Evolutionary conservation across 37 sponge, comb jelly and placozoan species (phyloP).

Genomic region (Eunapius fragilis): DNA sequence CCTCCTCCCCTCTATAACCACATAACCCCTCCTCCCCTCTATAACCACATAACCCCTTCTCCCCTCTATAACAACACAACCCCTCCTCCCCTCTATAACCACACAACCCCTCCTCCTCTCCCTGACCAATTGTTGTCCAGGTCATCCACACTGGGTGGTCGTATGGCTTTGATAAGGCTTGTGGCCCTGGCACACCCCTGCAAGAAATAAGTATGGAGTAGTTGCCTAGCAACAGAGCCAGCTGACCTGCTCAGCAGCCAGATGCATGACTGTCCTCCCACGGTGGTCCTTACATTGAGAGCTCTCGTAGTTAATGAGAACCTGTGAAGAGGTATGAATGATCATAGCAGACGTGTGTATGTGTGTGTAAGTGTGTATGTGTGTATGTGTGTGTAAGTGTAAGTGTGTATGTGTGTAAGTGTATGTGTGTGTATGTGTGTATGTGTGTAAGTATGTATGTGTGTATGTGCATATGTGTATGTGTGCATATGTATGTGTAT

Average conservation of each 20-base stretch:
- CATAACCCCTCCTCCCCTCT: neutral
- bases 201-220: neutral
- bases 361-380: neutral
- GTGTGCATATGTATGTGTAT: neutral
- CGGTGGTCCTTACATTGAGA: conserved; percentile 50
- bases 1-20: neutral
- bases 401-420: neutral
- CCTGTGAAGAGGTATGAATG: conserved; percentile 6
- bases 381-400: conserved; percentile 10
- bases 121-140: conserved; percentile 57
- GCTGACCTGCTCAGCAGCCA: conserved; percentile 76
- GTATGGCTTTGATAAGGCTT: conserved; percentile 47
- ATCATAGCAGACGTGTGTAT: neutral
- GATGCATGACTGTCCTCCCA: conserved; percentile 81
- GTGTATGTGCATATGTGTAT: neutral
- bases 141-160: conserved; percentile 68
- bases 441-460: conserved; percentile 10
- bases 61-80: neutral
- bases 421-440: neutral
- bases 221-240: neutral
- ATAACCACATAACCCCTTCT: neutral
- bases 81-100: neutral
- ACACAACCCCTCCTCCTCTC: neutral
- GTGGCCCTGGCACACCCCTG: conserved; percentile 75
- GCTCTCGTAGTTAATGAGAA: conserved; percentile 38